Evolutionary conservation across 2,888 invertebrate species (phyloP).

Genomic region (Latheticus oryzae): DNA sequence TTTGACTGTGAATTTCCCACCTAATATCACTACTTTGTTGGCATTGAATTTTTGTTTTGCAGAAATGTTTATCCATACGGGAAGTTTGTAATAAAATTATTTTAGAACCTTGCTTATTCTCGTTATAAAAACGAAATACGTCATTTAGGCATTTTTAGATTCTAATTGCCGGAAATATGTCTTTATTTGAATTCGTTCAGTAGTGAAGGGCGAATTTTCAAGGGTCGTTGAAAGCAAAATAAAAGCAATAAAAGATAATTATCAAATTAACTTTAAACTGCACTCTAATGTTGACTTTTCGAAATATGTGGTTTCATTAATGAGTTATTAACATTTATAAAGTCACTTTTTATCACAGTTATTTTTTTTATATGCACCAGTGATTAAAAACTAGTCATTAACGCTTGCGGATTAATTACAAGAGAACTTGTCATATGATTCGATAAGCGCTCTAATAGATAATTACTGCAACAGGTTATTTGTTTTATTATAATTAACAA

Average conservation of each 20-base stretch:
- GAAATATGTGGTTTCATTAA: slow-evolving; percentile 38
- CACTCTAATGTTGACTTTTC: slow-evolving; percentile 18
- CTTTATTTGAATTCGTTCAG: slow-evolving; percentile 32
- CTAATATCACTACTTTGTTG: slow-evolving; percentile 7
- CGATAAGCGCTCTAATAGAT: slow-evolving; percentile 45
- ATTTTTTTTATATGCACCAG: slow-evolving; percentile 36
- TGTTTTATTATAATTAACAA: slow-evolving; percentile 46
- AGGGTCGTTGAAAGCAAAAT: slow-evolving; percentile 25
- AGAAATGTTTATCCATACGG: slow-evolving; percentile 8
- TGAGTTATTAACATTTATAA: slow-evolving; percentile 44
- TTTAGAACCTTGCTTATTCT: slow-evolving; percentile 33
- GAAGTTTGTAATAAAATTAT: slow-evolving; percentile 22
- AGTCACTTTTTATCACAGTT: slow-evolving; percentile 43
- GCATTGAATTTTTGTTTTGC: slow-evolving; percentile 21
- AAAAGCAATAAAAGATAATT: too few species aligned
- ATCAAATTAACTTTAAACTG: slow-evolving; percentile 17
- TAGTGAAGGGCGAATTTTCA: slow-evolving; percentile 31
- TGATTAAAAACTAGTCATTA: slow-evolving; percentile 42
- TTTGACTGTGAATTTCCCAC: slow-evolving; percentile 21
- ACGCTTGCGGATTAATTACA: slow-evolving; percentile 42
- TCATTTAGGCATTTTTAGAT: slow-evolving; percentile 29
- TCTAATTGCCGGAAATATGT: slow-evolving; percentile 27
- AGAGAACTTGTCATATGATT: slow-evolving; percentile 43
- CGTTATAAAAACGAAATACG: slow-evolving; percentile 30
- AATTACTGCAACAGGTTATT: slow-evolving; percentile 43